These are phyloP conservation scores for Drosophila algonquin DNA, from an alignment of 2,888 invertebrate species.

Conservation along the genomic window DNA sequence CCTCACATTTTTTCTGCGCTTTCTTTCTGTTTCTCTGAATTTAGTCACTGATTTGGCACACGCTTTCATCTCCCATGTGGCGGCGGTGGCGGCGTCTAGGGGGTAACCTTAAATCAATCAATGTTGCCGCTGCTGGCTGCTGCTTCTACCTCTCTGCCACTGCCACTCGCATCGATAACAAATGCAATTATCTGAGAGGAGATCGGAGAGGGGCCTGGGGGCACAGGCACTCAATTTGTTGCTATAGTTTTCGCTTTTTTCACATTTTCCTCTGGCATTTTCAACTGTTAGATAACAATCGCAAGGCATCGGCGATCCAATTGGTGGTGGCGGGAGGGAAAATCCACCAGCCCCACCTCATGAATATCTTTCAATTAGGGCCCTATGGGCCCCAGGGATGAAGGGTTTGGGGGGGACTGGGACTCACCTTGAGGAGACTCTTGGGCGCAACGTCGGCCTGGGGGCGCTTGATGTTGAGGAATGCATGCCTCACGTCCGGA, in stretches of 20 bases:
- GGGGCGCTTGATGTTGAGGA: conserved; percentile 85
- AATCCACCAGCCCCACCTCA: neutral
- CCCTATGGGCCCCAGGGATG: neutral
- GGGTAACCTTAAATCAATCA: conserved; percentile 80
- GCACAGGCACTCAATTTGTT: conserved; percentile 4
- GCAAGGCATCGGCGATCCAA: conserved; percentile 9
- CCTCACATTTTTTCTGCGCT: conserved; percentile 18
- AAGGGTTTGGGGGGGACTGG: neutral
- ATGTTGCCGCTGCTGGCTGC: conserved; percentile 51
- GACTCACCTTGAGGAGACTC: conserved; percentile 77
- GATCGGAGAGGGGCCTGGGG: neutral
- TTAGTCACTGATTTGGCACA: conserved; percentile 61
- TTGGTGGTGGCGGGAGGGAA: conserved; percentile 1
- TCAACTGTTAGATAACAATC: conserved; percentile 74
- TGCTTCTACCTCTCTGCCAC: neutral
- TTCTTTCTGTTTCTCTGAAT: conserved; percentile 31
- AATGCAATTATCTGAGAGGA: conserved; percentile 17
- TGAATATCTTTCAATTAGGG: neutral
- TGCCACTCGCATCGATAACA: conserved; percentile 58
- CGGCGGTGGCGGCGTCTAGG: conserved; percentile 45
- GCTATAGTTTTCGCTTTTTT: conserved; percentile 11
- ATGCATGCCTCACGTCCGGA: conserved; percentile 88
- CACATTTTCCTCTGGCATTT: conserved; percentile 61
- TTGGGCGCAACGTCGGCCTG: conserved; percentile 77
- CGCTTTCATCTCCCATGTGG: conserved; percentile 41